These are phyloP conservation scores for Lasioglossum pauxillum DNA, from an alignment of 2,888 invertebrate species.

Conservation along the genomic window DNA sequence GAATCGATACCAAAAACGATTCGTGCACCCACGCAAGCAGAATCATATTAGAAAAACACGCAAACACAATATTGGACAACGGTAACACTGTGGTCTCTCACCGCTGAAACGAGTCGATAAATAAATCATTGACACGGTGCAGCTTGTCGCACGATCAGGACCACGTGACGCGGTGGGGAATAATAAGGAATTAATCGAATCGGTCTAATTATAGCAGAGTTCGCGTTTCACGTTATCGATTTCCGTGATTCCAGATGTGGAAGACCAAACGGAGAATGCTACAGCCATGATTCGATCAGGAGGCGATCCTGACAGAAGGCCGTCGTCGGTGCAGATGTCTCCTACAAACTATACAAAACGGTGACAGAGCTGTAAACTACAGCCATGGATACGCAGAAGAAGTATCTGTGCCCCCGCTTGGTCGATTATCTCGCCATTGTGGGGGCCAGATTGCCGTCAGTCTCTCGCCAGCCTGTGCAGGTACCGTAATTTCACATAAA, in stretches of 20 bases:
- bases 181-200: background rate
- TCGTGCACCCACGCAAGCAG: background rate
- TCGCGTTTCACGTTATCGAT: background rate
- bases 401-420: conserved; percentile 93
- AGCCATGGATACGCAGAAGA: conserved; percentile 89
- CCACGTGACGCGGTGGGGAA: background rate
- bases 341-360: conserved; percentile 71
- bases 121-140: background rate
- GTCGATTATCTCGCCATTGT: conserved; percentile 99
- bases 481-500: conserved; percentile 84
- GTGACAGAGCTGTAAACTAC: conserved; percentile 77
- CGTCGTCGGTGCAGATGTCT: conserved; percentile 70
- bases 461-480: conserved; percentile 91
- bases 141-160: background rate
- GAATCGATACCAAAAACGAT: background rate
- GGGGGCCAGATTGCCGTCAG: conserved; percentile 92
- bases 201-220: background rate
- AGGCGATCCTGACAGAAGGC: conserved; percentile 67
- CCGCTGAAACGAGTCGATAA: background rate
- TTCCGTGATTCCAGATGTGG: conserved; percentile 37
- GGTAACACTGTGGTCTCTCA: background rate
- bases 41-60: background rate
- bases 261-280: conserved; percentile 68
- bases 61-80: background rate
- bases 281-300: conserved; percentile 74